phyloP scores from a whole-genome alignment of 2,797 vertebrate genomes.

The Scolopax rusticola region DNA sequence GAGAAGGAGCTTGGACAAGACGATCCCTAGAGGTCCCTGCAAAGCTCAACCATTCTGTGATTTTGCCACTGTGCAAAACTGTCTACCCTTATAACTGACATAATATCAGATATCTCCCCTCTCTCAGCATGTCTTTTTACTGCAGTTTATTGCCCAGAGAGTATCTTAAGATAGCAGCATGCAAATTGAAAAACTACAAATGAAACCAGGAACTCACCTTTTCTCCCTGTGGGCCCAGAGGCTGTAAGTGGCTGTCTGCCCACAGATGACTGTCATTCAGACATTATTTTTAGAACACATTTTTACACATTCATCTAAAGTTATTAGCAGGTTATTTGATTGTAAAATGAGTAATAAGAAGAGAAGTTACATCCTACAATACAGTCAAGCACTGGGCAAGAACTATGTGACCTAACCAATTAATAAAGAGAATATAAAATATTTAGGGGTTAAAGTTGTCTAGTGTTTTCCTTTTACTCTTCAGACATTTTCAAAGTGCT shows the following conservation, averaged over 20 bases:
- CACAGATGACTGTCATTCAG: background rate
- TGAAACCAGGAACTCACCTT: background rate
- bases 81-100: background rate
- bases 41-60: background rate
- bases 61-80: background rate
- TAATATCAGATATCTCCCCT: background rate
- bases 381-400: background rate
- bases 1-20: background rate
- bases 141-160: background rate
- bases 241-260: background rate
- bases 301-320: background rate
- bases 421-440: background rate
- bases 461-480: background rate
- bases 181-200: background rate
- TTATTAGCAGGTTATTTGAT: background rate
- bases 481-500: background rate
- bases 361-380: background rate
- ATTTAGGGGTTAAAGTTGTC: background rate
- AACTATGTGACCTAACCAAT: background rate
- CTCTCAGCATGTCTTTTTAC: background rate
- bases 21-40: background rate
- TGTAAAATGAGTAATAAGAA: background rate
- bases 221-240: background rate
- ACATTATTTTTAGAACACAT: background rate
- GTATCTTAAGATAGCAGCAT: background rate